phyloP scores from a whole-genome alignment of 2,888 invertebrate genomes.

The Molorchus minor region DNA sequence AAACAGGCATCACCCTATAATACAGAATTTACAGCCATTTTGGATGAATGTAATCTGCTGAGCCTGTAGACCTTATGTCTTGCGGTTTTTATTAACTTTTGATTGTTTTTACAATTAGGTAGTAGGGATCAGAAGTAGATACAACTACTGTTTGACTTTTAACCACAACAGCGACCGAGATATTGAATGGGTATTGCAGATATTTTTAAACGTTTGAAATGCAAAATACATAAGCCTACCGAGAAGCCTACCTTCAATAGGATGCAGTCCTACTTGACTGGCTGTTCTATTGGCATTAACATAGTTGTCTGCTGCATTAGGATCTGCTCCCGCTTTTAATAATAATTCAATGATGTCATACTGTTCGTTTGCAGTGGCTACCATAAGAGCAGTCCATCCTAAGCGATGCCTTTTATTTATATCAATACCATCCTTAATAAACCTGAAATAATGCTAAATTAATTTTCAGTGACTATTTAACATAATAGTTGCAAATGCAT shows the following conservation, averaged over 20 bases:
- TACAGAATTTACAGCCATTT: too few species aligned
- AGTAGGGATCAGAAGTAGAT: too few species aligned
- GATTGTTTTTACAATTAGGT: too few species aligned
- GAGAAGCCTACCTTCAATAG: slow-evolving; percentile 71
- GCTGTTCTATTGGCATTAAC: slow-evolving; percentile 75
- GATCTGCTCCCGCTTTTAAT: slow-evolving; percentile 80
- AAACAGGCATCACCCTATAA: too few species aligned
- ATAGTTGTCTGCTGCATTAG: slow-evolving; percentile 80
- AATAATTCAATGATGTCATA: slow-evolving; percentile 69
- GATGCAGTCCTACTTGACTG: slow-evolving; percentile 72
- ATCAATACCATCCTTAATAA: slow-evolving; percentile 65
- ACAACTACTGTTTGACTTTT: too few species aligned
- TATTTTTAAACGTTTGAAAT: too few species aligned
- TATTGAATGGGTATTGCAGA: too few species aligned
- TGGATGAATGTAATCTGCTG: too few species aligned
- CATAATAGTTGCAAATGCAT: not conserved
- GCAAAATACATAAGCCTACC: slow-evolving; percentile 21
- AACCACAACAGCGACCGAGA: too few species aligned
- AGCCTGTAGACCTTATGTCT: too few species aligned
- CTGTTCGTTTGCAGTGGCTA: slow-evolving; percentile 83
- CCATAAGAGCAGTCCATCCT: slow-evolving; percentile 89
- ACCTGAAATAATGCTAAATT: slow-evolving; percentile 46
- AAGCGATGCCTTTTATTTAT: slow-evolving; percentile 77
- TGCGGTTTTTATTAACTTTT: too few species aligned
- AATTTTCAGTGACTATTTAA: not conserved